Conservation (phyloP, 2,888 invertebrate genomes). For the Cryptocheilus praepositus region DNA sequence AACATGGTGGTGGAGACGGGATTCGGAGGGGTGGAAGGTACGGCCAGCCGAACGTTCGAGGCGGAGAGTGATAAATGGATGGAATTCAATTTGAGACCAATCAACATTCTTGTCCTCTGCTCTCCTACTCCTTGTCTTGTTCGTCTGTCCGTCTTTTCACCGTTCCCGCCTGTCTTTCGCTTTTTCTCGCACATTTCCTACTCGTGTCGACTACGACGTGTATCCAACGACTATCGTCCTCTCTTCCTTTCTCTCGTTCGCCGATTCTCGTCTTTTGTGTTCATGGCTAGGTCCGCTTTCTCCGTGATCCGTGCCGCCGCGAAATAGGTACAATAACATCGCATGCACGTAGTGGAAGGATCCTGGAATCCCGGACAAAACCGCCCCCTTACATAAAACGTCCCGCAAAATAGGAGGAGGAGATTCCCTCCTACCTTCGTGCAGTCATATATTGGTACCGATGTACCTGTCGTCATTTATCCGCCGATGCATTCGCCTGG, state of each 20-base stretch:
- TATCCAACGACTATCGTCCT: conserved; percentile 12
- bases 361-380: conserved; percentile 32
- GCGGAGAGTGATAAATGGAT: conserved; percentile 69
- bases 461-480: not conserved
- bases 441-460: too few species aligned
- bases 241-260: not conserved
- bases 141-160: conserved; percentile 51
- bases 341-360: conserved; percentile 37
- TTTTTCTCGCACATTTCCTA: conserved; percentile 61
- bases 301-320: conserved; percentile 31
- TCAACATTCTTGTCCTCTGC: conserved; percentile 71
- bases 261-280: not conserved
- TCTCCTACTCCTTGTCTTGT: conserved; percentile 50
- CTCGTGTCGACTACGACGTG: conserved; percentile 42
- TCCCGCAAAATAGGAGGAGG: conserved; percentile 5
- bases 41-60: conserved; percentile 32
- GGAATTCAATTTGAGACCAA: conserved; percentile 73
- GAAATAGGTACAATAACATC: conserved; percentile 44
- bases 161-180: conserved; percentile 50
- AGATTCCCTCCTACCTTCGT: not conserved
- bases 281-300: conserved; percentile 9
- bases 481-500: conserved; percentile 1
- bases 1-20: conserved; percentile 24
- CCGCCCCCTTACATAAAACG: conserved; percentile 26
- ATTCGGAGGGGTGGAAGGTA: conserved; percentile 20